These are phyloP conservation scores for Trichomycterus rosablanca DNA, from an alignment of 2,113 vertebrate genomes.

Conservation along the genomic window DNA sequence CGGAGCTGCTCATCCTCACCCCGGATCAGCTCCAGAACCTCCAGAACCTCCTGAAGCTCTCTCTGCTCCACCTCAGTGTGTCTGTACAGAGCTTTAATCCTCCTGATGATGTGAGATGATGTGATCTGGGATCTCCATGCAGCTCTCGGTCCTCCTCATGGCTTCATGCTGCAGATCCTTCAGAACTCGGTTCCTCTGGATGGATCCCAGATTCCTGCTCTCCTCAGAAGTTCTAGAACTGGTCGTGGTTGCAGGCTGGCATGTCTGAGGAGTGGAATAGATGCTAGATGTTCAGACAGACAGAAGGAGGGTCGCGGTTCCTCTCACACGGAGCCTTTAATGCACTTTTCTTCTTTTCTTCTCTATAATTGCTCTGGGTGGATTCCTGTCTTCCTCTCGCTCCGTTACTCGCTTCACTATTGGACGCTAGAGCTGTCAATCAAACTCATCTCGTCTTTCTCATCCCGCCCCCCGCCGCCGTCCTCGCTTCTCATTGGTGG, in stretches of 20 bases:
- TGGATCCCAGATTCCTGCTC: background rate
- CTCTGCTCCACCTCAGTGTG: background rate
- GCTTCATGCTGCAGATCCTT: too few species aligned
- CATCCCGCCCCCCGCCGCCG: constrained; percentile 38
- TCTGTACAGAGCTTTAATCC: too few species aligned
- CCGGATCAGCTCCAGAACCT: background rate
- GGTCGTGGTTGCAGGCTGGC: background rate
- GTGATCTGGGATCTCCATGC: background rate
- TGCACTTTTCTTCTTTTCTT: constrained; percentile 71
- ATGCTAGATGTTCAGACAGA: constrained; percentile 10
- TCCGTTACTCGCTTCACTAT: constrained; percentile 57
- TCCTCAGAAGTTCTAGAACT: background rate
- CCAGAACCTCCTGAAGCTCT: background rate
- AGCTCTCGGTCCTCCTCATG: constrained; percentile 14
- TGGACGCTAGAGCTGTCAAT: constrained; percentile 59
- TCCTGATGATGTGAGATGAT: background rate
- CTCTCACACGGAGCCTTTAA: constrained; percentile 54
- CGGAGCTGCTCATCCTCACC: constrained; percentile 67
- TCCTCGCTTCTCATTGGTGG: constrained; percentile 34
- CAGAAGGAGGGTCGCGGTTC: constrained; percentile 9
- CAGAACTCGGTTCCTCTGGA: background rate
- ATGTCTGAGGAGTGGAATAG: constrained; percentile 6
- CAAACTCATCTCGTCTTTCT: constrained; percentile 36
- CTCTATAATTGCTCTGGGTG: constrained; percentile 75
- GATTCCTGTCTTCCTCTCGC: constrained; percentile 59